phyloP scores from a whole-genome alignment of 2,113 vertebrate species.

The Myrmecobius fasciatus region DNA sequence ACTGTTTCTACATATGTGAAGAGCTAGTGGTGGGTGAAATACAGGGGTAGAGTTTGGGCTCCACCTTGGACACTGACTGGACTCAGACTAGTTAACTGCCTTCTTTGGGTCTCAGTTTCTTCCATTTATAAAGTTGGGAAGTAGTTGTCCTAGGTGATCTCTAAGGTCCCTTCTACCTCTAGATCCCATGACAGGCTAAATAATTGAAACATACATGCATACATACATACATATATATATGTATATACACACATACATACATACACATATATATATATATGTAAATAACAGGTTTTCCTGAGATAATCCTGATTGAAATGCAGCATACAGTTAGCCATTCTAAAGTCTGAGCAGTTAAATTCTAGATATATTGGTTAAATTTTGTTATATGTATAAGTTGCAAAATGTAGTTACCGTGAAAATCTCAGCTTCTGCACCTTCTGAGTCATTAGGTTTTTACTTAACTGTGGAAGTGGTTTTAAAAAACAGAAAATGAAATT shows the following conservation, averaged over 20 bases:
- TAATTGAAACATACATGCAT: neutral
- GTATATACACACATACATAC: no score
- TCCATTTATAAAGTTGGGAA: neutral
- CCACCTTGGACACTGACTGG: neutral
- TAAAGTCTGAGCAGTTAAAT: conserved; percentile 3
- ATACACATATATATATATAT: no score
- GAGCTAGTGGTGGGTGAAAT: neutral
- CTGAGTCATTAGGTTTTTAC: neutral
- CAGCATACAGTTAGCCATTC: conserved; percentile 38
- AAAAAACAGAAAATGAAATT: neutral
- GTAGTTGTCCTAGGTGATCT: neutral
- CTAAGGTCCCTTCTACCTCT: neutral
- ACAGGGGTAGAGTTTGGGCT: neutral
- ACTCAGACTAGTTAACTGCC: neutral
- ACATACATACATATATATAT: no score
- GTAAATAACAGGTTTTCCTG: neutral
- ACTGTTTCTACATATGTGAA: neutral
- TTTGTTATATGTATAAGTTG: neutral
- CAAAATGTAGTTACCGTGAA: neutral
- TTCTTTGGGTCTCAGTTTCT: neutral
- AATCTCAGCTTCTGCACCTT: neutral
- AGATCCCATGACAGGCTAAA: neutral
- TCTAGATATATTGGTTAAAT: neutral
- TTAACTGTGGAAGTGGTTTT: neutral
- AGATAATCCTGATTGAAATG: neutral